These are phyloP conservation scores for Acipenser transmontanus DNA, from an alignment of 2,797 vertebrate genomes.

Conservation along the genomic window DNA sequence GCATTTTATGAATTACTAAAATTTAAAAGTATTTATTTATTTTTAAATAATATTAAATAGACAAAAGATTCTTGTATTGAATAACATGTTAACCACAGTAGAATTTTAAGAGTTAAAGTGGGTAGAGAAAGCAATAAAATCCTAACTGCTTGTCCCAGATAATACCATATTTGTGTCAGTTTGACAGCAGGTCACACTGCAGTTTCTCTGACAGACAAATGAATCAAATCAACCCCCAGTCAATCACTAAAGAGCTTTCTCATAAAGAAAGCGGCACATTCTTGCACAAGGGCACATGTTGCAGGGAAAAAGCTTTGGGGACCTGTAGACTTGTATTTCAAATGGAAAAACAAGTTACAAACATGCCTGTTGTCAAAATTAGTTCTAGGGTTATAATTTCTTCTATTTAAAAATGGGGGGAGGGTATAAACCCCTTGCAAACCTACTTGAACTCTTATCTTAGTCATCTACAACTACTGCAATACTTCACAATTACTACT, in stretches of 20 bases:
- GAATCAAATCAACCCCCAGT: constrained; percentile 1
- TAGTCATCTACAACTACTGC: no score
- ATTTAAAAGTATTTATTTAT: no score
- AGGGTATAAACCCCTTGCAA: no score
- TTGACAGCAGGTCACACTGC: not conserved
- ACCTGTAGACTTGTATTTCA: not conserved
- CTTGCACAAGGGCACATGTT: not conserved
- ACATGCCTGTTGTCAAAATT: not conserved
- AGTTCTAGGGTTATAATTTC: no score
- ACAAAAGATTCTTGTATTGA: no score
- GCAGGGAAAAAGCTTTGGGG: not conserved
- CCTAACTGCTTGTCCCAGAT: not conserved
- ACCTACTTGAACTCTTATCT: no score
- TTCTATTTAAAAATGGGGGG: no score
- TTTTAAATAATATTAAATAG: no score
- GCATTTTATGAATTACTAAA: no score
- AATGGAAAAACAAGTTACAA: not conserved
- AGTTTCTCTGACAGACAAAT: not conserved
- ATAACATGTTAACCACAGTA: not conserved
- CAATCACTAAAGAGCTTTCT: not conserved
- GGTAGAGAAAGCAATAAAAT: not conserved
- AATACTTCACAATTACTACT: no score
- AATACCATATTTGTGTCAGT: not conserved
- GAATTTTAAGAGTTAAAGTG: not conserved
- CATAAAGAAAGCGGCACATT: not conserved